Evolutionary conservation across 2,797 vertebrate genomes (phyloP).

Genomic region (Cryptoblepharus egeriae): DNA sequence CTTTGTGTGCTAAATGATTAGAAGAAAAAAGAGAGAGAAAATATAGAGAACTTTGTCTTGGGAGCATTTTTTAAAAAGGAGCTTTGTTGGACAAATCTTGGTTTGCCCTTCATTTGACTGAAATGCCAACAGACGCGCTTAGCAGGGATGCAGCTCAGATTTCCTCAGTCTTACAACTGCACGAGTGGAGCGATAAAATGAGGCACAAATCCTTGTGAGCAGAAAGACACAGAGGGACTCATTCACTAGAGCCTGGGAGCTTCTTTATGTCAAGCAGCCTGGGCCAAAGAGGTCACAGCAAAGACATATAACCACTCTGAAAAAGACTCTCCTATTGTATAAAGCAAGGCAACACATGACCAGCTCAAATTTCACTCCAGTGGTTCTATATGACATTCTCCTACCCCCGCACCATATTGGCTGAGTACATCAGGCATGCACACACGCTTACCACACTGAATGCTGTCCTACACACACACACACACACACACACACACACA

Average conservation of each 20-base stretch:
- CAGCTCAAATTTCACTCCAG: background rate
- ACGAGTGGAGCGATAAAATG: background rate
- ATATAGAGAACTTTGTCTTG: slow-evolving; percentile 9
- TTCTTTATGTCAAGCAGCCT: background rate
- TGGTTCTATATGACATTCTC: background rate
- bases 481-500: too few species aligned
- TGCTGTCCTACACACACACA: background rate
- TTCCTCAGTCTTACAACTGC: background rate
- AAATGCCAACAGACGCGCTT: slow-evolving; percentile 16
- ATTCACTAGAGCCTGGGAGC: slow-evolving; percentile 30
- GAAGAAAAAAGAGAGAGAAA: background rate
- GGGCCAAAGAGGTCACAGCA: background rate
- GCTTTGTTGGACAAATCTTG: slow-evolving; percentile 24
- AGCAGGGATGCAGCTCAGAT: background rate
- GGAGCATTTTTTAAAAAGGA: background rate
- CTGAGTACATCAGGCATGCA: background rate
- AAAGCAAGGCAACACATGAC: slow-evolving; percentile 5
- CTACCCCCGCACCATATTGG: background rate
- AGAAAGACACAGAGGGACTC: slow-evolving; percentile 11
- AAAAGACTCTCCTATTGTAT: background rate
- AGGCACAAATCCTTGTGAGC: background rate
- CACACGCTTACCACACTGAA: background rate
- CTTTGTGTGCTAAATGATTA: slow-evolving; percentile 18
- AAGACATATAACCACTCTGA: background rate
- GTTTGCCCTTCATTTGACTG: background rate